These are phyloP conservation scores for Condylura cristata DNA, from an alignment of 2,113 vertebrate species.

Conservation along the genomic window DNA sequence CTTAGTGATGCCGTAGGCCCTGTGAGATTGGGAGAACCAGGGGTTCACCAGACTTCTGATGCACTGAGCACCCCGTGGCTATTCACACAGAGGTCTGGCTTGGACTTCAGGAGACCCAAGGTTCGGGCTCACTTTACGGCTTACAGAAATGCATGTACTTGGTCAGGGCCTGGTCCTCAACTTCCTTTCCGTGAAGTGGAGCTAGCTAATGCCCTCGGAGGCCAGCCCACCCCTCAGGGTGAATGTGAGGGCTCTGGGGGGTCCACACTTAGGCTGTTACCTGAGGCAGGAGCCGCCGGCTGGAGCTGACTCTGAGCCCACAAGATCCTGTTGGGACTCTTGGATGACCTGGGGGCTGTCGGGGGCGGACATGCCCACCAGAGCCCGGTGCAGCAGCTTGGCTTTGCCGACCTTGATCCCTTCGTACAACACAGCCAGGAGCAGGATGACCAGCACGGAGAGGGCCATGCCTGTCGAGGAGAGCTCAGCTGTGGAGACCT, in stretches of 20 bases:
- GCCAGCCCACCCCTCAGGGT: conserved; percentile 47
- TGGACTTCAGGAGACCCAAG: neutral
- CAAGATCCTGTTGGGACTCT: conserved; percentile 53
- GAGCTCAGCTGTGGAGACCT: neutral
- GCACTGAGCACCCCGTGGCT: neutral
- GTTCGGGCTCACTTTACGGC: neutral
- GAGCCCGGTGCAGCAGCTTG: conserved; percentile 80
- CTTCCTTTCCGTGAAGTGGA: neutral
- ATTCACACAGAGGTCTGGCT: neutral
- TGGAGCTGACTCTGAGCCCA: neutral
- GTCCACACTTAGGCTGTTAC: conserved; percentile 11
- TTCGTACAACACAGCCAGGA: conserved; percentile 93
- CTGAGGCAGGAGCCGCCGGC: conserved; percentile 1
- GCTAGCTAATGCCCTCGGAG: neutral
- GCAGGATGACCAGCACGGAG: conserved; percentile 91
- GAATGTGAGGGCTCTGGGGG: neutral
- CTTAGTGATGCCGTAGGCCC: neutral
- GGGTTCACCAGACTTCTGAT: neutral
- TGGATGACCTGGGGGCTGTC: conserved; percentile 75
- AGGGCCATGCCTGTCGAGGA: conserved; percentile 89
- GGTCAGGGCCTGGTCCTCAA: neutral
- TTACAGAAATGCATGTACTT: neutral
- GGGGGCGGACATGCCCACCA: conserved; percentile 49
- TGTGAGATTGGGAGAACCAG: neutral
- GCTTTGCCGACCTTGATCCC: conserved; percentile 91